Base-by-base conservation (phyloP, 1,140 invertebrate genomes). In the Orchestia grillus region DNA sequence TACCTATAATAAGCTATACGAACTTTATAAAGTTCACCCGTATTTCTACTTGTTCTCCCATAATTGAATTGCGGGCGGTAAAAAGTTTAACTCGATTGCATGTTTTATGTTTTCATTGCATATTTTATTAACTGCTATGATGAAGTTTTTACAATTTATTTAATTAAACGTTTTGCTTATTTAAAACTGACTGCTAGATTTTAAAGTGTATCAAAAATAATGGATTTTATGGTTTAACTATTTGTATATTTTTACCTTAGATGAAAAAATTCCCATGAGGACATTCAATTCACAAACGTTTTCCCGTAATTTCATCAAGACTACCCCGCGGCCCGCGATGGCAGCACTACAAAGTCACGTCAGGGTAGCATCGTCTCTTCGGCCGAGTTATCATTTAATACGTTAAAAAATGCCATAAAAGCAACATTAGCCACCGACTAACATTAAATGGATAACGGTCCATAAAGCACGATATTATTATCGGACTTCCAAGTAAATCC, bases 371-470 rank as follows among this genome's bases (percentile, higher is more conserved):
- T 77, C 62, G 1, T 36, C 62, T 77, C 28, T 41, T 91, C 19
- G 41, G 41, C 88, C 41, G 41, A 91, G 88, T 91, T 91, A 91
- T 91, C 88, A 45, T 94, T 45, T 94, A 94, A 94, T 45, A 94
- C 92, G 47, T 94, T 94, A 94, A 45, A 53, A 94, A 94, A 44
- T n/a, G 92, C 43, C 44, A 94, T 94, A 94, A 94, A 94, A 94
- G 92, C 92, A 94, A 94, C 92, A 94, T 94, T 45, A 94, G 92
- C 92, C 92, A 47, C 92, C 44, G 92, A 94, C 92, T 45, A 94
- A 94, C 92, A 94, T 94, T 94, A 94, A 94, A 94, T 94, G 92
- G 92, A 94, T 94, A 94, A 94, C 44, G 92, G 92, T n/a, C 92
- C 92, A 94, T 94, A 94, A 94, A 94, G 44, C 43, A 45, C 92